A percentile compares a stretch with the other conserved stretches of the same genome.
phyloP scores from a whole-genome alignment of 2,113 vertebrate genomes.

The Hypomesus transpacificus region DNA sequence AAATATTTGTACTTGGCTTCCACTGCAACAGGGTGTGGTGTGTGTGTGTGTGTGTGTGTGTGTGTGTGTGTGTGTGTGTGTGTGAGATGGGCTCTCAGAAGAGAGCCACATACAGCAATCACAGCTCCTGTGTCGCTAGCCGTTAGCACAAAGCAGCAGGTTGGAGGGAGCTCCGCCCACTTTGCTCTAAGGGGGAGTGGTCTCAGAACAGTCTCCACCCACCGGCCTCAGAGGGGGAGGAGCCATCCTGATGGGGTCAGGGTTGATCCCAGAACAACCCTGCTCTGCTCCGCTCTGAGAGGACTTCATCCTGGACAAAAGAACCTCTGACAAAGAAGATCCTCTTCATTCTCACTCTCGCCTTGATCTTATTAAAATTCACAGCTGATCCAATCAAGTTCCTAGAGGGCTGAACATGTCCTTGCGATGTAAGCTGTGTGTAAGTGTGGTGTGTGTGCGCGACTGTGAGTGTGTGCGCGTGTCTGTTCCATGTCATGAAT shows the following conservation, averaged over 20 bases:
- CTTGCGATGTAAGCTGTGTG: conserved; percentile 3
- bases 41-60: neutral
- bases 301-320: neutral
- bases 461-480: neutral
- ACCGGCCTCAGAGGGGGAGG: too few species aligned
- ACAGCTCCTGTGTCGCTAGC: too few species aligned
- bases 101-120: too few species aligned
- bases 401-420: conserved; percentile 16
- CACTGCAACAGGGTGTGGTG: neutral
- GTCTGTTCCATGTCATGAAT: neutral
- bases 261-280: too few species aligned
- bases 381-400: conserved; percentile 27
- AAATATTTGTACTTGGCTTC: conserved; percentile 28
- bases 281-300: neutral
- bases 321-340: neutral
- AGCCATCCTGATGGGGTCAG: too few species aligned
- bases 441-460: neutral
- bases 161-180: too few species aligned
- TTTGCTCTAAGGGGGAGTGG: too few species aligned
- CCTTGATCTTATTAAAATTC: conserved; percentile 11
- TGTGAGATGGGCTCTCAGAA: too few species aligned
- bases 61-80: neutral
- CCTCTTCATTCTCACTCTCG: conserved; percentile 1
- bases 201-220: too few species aligned
- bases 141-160: too few species aligned